phyloP scores from a whole-genome alignment of 2,113 vertebrate genomes.

The Stigmatopora argus region DNA sequence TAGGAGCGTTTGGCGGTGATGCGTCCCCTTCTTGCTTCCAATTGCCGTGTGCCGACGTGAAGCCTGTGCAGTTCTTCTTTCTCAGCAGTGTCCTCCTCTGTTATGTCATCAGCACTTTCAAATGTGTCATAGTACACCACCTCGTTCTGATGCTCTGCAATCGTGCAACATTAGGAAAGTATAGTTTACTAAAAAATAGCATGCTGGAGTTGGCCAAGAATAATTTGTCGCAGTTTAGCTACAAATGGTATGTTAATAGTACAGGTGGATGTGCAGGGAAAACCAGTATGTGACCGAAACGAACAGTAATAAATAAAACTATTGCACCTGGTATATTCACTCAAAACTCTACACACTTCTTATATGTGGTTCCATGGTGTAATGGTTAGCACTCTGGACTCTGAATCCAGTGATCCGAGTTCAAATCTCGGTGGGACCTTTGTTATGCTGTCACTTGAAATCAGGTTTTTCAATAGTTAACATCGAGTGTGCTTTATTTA shows the following conservation, averaged over 20 bases:
- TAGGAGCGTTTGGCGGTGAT: conserved; percentile 97
- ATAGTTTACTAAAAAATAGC: too few relatives aligned
- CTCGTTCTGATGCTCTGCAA: conserved; percentile 78
- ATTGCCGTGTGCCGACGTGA: conserved; percentile 85
- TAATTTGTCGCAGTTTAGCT: too few relatives aligned
- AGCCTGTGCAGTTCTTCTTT: conserved; percentile 83
- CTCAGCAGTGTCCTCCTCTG: conserved; percentile 72
- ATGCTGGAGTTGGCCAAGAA: too few relatives aligned
- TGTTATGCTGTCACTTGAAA: too few relatives aligned
- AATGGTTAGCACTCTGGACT: conserved; percentile 79
- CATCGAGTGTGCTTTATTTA: too few relatives aligned
- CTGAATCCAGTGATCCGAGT: conserved; percentile 75
- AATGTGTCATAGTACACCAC: conserved; percentile 96
- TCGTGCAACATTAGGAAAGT: conserved; percentile 1
- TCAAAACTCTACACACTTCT: too few relatives aligned
- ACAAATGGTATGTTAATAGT: too few relatives aligned
- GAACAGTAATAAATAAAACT: too few relatives aligned
- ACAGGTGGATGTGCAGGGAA: too few relatives aligned
- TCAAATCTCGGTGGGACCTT: conserved; percentile 64
- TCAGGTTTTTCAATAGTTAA: too few relatives aligned
- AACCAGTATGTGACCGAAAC: too few relatives aligned
- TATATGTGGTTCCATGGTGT: conserved; percentile 48
- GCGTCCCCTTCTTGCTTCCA: conserved; percentile 90
- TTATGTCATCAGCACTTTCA: conserved; percentile 92
- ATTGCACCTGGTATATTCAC: too few relatives aligned